Percentiles rank a stretch among this genome's conserved stretches.
phyloP scores from a whole-genome alignment of 2,797 vertebrate species.

The Notolepis coatsorum region DNA sequence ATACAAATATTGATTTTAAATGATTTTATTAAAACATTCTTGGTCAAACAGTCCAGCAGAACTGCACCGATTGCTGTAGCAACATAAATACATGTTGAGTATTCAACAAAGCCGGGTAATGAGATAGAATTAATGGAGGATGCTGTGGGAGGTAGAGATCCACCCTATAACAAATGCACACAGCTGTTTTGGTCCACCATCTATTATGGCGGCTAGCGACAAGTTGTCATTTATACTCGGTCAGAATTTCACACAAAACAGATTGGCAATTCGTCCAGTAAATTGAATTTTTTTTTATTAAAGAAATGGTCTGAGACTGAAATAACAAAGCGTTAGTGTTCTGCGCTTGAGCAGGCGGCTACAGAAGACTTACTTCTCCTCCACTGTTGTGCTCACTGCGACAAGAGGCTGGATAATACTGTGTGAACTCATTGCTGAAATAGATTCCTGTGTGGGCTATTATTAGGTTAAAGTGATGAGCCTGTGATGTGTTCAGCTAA shows the following conservation, averaged over 20 bases:
- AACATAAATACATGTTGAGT: no score
- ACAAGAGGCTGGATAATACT: conserved; percentile 38
- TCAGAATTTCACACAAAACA: conserved; percentile 14
- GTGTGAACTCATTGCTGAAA: conserved; percentile 40
- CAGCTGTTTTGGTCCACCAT: conserved; percentile 14
- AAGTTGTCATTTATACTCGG: conserved; percentile 31
- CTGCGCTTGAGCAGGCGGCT: conserved; percentile 44
- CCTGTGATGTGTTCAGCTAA: conserved; percentile 29
- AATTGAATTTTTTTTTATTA: no score
- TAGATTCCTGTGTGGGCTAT: conserved; percentile 33
- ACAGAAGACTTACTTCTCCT: conserved; percentile 40
- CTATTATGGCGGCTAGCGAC: conserved; percentile 16
- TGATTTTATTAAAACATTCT: no score
- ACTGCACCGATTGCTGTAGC: no score
- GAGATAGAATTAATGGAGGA: conserved; percentile 3
- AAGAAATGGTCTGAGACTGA: conserved; percentile 35
- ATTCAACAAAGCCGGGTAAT: conserved; percentile 9
- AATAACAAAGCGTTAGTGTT: conserved; percentile 36
- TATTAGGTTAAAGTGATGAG: conserved; percentile 38
- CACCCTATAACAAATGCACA: conserved; percentile 10
- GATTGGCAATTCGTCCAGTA: conserved; percentile 32
- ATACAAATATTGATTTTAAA: no score
- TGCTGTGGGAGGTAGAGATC: conserved; percentile 10
- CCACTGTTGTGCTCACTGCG: conserved; percentile 20
- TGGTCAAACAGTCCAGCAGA: no score